phyloP scores from a whole-genome alignment of 2,888 invertebrate genomes.

The Hecatera dysodea region DNA sequence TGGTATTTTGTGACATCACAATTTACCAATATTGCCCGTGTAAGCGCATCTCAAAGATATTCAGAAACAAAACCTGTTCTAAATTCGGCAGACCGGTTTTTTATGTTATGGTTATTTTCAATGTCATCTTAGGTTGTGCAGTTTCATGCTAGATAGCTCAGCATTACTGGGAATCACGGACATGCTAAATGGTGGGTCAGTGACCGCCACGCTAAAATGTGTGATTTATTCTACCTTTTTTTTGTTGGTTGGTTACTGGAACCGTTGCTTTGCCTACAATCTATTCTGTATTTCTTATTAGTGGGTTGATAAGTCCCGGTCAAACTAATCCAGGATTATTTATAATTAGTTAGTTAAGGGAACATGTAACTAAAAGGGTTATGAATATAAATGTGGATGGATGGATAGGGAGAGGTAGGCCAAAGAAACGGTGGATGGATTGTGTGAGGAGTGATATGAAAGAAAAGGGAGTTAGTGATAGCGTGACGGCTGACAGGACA shows the following conservation, averaged over 20 bases:
- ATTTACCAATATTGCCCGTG: too few relatives aligned
- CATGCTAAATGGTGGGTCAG: slow-evolving; percentile 20
- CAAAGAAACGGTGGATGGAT: too few relatives aligned
- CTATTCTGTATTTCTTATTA: too few relatives aligned
- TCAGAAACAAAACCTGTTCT: neutral
- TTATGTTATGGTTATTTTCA: neutral
- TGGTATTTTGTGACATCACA: too few relatives aligned
- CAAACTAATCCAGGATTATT: neutral
- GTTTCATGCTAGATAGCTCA: slow-evolving; percentile 4
- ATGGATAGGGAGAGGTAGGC: too few relatives aligned
- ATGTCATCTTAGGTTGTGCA: slow-evolving; percentile 6
- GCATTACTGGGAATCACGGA: neutral
- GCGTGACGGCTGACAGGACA: too few relatives aligned
- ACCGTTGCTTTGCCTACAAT: neutral
- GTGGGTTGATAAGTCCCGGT: neutral
- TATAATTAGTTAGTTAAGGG: too few relatives aligned
- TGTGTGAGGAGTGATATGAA: too few relatives aligned
- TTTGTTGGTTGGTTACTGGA: neutral
- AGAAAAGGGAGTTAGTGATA: too few relatives aligned
- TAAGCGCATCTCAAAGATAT: neutral
- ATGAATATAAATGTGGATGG: too few relatives aligned
- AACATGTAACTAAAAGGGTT: too few relatives aligned
- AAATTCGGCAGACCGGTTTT: slow-evolving; percentile 2
- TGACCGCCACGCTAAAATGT: neutral
- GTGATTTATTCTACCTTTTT: neutral